Evolutionary conservation across 2,888 invertebrate genomes (phyloP).

Genomic region (Protophormia terraenovae): DNA sequence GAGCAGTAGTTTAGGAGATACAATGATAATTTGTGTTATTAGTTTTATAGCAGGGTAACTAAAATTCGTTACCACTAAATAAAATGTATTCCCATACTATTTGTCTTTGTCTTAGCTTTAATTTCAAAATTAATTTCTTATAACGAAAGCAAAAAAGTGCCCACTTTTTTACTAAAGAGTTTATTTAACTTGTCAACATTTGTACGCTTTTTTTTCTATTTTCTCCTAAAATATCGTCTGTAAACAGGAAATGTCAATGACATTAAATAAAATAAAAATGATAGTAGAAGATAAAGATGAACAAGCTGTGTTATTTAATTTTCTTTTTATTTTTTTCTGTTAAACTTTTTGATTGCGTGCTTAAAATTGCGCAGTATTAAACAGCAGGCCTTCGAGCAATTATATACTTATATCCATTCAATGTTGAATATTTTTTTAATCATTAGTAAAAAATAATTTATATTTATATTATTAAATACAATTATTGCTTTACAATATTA

Average conservation of each 20-base stretch:
- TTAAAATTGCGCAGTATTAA: conserved; percentile 61
- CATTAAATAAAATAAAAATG: conserved; percentile 42
- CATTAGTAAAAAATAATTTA: conserved; percentile 19
- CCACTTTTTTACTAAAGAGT: neutral
- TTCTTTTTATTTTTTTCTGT: neutral
- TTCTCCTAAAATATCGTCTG: conserved; percentile 28
- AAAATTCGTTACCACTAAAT: no score
- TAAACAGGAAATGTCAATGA: conserved; percentile 66
- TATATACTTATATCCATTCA: conserved; percentile 35
- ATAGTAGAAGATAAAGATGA: conserved; percentile 18
- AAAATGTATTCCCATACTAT: no score
- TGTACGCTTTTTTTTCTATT: neutral
- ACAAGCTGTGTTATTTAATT: conserved; percentile 7
- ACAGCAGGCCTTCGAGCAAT: conserved; percentile 62
- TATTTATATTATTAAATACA: conserved; percentile 3
- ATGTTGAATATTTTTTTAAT: neutral
- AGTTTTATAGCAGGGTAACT: no score
- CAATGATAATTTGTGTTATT: no score
- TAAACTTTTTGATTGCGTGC: conserved; percentile 55
- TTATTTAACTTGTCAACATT: conserved; percentile 24
- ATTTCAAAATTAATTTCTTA: conserved; percentile 36
- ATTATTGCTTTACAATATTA: no score
- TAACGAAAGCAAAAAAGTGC: neutral
- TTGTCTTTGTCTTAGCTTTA: neutral
- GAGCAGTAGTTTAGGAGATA: no score